phyloP scores from a whole-genome alignment of 2,797 vertebrate genomes.

The Periparus ater region DNA sequence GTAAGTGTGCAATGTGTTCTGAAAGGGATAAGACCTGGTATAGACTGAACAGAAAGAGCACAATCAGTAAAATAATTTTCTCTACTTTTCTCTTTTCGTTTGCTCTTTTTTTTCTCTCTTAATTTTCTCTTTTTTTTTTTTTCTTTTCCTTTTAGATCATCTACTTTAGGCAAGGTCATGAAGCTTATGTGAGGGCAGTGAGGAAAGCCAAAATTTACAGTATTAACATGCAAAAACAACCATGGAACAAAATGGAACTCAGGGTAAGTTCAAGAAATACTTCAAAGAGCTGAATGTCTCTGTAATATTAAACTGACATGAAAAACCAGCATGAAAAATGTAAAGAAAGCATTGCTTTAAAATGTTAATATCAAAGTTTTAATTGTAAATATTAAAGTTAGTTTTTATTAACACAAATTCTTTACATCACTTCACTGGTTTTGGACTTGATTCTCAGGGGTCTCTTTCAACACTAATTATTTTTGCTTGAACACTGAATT shows the following conservation, averaged over 20 bases:
- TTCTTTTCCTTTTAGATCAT: constrained; percentile 82
- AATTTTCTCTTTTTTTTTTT: constrained; percentile 39
- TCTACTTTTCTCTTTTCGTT: not conserved
- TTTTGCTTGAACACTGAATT: not conserved
- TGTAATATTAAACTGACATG: not conserved
- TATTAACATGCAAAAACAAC: constrained; percentile 96
- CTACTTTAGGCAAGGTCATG: constrained; percentile 97
- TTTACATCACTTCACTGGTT: not conserved
- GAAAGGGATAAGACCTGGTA: not conserved
- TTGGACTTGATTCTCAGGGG: not conserved
- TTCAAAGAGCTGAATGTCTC: not conserved
- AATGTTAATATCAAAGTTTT: not conserved
- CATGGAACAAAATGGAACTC: constrained; percentile 98
- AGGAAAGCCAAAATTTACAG: constrained; percentile 93
- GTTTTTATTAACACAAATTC: not conserved
- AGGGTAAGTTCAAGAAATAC: constrained; percentile 81
- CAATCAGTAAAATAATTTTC: not conserved
- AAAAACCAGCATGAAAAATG: not conserved
- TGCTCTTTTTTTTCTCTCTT: not conserved
- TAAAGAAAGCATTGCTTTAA: not conserved
- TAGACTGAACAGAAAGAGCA: not conserved
- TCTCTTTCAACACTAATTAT: not conserved
- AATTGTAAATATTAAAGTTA: not conserved
- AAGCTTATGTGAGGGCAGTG: constrained; percentile 94
- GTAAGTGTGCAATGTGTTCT: not conserved